Evolutionary conservation across 30 jellyfish, hydroid and myxozoan species (phyloP), one percentile per base, ranked within the genome.

Genomic region (Calvadosia cruxmelitensis): DNA sequence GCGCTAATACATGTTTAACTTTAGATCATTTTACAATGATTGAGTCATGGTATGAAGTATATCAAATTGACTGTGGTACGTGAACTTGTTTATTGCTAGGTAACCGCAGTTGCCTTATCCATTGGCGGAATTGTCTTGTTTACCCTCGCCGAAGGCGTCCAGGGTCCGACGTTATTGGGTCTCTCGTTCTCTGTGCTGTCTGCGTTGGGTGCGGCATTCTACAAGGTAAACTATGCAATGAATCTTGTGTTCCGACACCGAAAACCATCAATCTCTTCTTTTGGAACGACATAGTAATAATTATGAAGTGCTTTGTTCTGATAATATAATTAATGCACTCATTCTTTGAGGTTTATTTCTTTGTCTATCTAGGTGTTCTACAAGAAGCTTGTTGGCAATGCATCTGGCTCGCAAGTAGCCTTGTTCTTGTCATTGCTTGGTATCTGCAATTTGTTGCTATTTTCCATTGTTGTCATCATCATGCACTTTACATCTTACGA

Each of bases 331-430:
- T n/a, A n/a, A n/a, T n/a, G n/a, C n/a, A n/a, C n/a, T n/a, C n/a
- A n/a, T n/a, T n/a, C n/a, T n/a, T n/a, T n/a, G n/a, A n/a, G n/a
- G n/a, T n/a, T n/a, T 57, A 27, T 65, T 27, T 65, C 25, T 10
- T 74, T 26, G n/a, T 15, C 48, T 76, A 50, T 7, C 72, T 42
- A 88, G 97, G 97, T 88, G 7, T 27, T 66, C 50, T 81, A 78
- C 71, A 88, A 88, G 63, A 61, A 71, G 0, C 78, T 75, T 1
- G 72, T 88, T 5, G 89, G 93, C 31, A 15, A 67, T n/a, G 94
- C 97, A 25, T 51, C 83, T 29, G 80, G 97, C 33, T 64, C 93
- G 3, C 95, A 88, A 76, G 97, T 88, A 1, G 97, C 97, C 15
- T 63, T 88, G 49, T 88, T 88, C 52, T 86, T 88, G 32, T 5